These are phyloP conservation scores for Sminthopsis crassicaudata DNA, from an alignment of 2,113 vertebrate genomes.

Conservation along the genomic window DNA sequence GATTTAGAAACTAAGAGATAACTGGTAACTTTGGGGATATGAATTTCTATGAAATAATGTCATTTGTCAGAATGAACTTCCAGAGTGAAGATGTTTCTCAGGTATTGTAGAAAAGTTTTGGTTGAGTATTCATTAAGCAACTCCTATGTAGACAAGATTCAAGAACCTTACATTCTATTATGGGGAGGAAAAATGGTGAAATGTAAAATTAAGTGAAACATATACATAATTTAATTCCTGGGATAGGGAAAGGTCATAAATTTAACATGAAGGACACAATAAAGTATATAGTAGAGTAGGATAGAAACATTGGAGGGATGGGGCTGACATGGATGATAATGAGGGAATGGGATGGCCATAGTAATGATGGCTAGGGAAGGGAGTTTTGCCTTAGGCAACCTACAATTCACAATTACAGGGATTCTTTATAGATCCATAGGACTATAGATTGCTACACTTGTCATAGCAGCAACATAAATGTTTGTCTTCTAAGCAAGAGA, in stretches of 20 bases:
- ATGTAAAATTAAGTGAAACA: neutral
- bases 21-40: neutral
- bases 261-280: neutral
- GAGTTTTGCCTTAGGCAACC: neutral
- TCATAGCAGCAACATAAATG: neutral
- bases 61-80: neutral
- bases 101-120: neutral
- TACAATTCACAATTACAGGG: neutral
- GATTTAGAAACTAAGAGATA: neutral
- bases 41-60: neutral
- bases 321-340: neutral
- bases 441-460: neutral
- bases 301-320: neutral
- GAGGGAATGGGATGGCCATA: neutral
- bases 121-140: neutral
- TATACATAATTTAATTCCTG: neutral
- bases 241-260: neutral
- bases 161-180: neutral
- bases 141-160: neutral
- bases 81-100: neutral
- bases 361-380: neutral
- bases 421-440: neutral
- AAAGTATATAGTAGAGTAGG: neutral
- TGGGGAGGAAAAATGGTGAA: neutral
- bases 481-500: neutral